Conservation (phyloP, 1,140 invertebrate species). For the Drosophila erecta region DNA sequence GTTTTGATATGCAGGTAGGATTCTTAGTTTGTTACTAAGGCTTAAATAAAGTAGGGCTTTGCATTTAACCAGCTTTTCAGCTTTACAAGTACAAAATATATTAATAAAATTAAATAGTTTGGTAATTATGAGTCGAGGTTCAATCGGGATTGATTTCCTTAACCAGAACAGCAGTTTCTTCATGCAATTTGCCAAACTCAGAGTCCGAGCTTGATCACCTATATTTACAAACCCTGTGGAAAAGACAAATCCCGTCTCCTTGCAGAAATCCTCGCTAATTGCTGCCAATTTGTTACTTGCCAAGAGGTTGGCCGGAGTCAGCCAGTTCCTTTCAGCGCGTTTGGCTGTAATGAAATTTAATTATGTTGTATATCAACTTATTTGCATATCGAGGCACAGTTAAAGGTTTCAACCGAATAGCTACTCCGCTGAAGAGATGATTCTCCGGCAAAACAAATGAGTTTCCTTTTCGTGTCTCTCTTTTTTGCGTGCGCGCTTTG, state of each 20-base stretch:
- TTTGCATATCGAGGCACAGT: slow-evolving; percentile 71
- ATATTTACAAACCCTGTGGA: neutral
- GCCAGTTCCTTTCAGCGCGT: slow-evolving; percentile 46
- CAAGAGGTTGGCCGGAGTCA: slow-evolving; percentile 32
- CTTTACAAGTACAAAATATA: too few species aligned
- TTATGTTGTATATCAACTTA: slow-evolving; percentile 78
- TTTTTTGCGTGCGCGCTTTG: slow-evolving; percentile 14
- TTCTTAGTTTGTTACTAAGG: neutral
- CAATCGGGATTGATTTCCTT: neutral
- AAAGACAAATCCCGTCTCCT: neutral
- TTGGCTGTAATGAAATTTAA: slow-evolving; percentile 77
- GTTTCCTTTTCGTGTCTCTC: slow-evolving; percentile 50
- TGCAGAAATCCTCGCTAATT: slow-evolving; percentile 55
- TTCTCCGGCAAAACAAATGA: slow-evolving; percentile 16
- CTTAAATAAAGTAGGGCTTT: neutral
- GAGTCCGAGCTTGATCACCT: neutral
- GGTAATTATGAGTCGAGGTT: neutral
- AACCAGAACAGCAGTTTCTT: neutral
- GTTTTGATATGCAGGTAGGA: neutral
- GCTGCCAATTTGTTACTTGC: slow-evolving; percentile 73
- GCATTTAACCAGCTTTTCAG: neutral
- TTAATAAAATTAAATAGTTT: neutral
- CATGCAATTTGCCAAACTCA: neutral
- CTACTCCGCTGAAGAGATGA: slow-evolving; percentile 19
- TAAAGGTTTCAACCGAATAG: slow-evolving; percentile 46